Percentiles rank a stretch among this genome's conserved stretches.
These are phyloP conservation scores for Oscheius myriophilus DNA, from an alignment of 2,888 invertebrate species.

Conservation along the genomic window DNA sequence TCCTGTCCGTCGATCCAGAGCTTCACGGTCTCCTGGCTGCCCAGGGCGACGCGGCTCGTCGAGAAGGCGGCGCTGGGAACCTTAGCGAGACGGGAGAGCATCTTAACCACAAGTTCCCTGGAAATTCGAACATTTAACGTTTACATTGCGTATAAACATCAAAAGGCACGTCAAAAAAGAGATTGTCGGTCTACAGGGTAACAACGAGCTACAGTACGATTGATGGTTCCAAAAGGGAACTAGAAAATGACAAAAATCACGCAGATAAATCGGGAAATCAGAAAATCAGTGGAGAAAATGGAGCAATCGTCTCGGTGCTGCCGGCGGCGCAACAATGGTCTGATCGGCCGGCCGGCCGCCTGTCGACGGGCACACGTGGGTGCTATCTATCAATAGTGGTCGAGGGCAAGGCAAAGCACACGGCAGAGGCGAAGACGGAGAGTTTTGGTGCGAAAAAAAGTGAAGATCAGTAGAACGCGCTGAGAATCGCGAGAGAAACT, in stretches of 20 bases:
- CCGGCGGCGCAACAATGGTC: background rate
- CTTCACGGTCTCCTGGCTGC: conserved; percentile 75
- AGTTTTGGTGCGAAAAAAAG: too few species aligned
- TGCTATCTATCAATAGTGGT: conserved; percentile 9
- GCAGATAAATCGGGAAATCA: background rate
- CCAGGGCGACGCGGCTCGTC: conserved; percentile 6
- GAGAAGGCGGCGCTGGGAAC: conserved; percentile 26
- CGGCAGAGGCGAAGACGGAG: too few species aligned
- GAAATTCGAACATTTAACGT: background rate
- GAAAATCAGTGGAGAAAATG: background rate
- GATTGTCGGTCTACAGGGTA: too few species aligned
- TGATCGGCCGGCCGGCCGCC: background rate
- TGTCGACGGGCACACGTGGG: background rate
- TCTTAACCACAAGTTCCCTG: background rate
- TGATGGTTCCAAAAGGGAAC: background rate
- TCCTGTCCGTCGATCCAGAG: conserved; percentile 94
- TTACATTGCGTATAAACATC: background rate
- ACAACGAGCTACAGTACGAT: too few species aligned
- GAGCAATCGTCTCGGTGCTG: background rate
- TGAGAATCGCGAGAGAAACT: too few species aligned
- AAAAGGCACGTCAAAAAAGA: too few species aligned
- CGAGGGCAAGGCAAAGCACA: too few species aligned
- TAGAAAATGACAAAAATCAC: background rate
- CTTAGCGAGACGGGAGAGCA: conserved; percentile 23
- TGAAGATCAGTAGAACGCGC: too few species aligned